Evolutionary conservation across 2,113 vertebrate genomes (phyloP).

Genomic region (Sakesphorus luctuosus): DNA sequence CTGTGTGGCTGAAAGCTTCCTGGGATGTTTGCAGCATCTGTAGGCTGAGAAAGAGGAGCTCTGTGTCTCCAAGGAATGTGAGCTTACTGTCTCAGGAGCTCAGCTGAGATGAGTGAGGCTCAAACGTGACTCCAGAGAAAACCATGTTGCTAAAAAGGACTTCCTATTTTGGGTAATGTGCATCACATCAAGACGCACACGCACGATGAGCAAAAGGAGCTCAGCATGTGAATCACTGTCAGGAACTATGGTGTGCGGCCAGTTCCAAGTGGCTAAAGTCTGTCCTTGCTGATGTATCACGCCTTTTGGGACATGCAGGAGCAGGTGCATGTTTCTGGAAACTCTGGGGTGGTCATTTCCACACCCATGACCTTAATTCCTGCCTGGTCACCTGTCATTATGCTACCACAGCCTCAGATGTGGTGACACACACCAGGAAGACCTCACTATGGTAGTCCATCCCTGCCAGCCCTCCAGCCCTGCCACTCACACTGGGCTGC

Average conservation of each 20-base stretch:
- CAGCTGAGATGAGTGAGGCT: not conserved
- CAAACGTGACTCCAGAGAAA: not conserved
- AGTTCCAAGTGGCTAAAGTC: not conserved
- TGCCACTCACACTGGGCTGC: not conserved
- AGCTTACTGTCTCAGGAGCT: not conserved
- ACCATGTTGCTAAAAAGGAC: not conserved
- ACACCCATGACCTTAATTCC: not conserved
- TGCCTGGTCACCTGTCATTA: not conserved
- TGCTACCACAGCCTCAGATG: not conserved
- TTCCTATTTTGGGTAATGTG: not conserved
- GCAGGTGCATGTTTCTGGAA: not conserved
- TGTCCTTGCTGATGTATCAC: not conserved
- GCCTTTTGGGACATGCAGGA: not conserved
- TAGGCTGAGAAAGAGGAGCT: not conserved
- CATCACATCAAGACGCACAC: not conserved
- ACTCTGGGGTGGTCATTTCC: not conserved
- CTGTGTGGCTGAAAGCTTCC: not conserved
- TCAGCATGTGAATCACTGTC: not conserved
- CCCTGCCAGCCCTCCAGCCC: not conserved
- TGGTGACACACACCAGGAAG: not conserved
- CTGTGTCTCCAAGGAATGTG: not conserved
- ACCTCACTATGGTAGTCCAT: not conserved
- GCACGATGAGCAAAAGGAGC: not conserved
- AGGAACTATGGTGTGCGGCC: fast-evolving
- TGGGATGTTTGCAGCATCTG: not conserved